Evolutionary conservation across 2,113 vertebrate species (phyloP).

Genomic region (Lamprotornis superbus): DNA sequence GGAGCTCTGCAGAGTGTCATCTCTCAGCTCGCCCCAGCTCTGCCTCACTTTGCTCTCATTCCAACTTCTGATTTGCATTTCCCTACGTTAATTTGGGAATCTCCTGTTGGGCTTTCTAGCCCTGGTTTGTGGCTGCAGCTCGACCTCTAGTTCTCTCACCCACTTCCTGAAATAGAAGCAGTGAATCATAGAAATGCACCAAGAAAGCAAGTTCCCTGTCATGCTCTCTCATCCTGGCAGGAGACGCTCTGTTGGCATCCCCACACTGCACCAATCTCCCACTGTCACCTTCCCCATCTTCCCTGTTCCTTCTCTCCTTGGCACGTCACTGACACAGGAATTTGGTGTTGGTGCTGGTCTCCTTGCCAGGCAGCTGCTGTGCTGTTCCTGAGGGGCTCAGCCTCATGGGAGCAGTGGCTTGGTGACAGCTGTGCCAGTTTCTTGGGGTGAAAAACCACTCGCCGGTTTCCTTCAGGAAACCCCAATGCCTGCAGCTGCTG

Average conservation of each 20-base stretch:
- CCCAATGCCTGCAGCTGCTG: not conserved
- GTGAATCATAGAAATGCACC: not conserved
- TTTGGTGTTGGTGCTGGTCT: not conserved
- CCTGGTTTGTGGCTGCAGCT: not conserved
- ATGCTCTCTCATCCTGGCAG: not conserved
- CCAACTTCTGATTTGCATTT: not conserved
- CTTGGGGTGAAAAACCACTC: not conserved
- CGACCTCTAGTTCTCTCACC: not conserved
- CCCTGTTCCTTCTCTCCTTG: not conserved
- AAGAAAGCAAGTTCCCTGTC: not conserved
- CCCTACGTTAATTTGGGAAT: constrained; percentile 24
- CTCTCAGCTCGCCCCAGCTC: not conserved
- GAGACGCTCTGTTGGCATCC: not conserved
- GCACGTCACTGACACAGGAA: rapidly evolving
- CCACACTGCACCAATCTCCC: not conserved
- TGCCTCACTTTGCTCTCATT: not conserved
- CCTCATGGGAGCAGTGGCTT: rapidly evolving
- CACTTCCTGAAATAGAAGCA: constrained; percentile 12
- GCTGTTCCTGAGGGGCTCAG: not conserved
- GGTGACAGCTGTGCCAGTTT: not conserved
- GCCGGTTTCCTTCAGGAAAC: not conserved
- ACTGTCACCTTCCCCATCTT: not conserved
- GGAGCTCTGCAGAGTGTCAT: not conserved
- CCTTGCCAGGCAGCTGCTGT: not conserved
- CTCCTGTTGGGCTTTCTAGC: constrained; percentile 46